phyloP scores from a whole-genome alignment of 2,797 vertebrate species.

The Smutsia gigantea region DNA sequence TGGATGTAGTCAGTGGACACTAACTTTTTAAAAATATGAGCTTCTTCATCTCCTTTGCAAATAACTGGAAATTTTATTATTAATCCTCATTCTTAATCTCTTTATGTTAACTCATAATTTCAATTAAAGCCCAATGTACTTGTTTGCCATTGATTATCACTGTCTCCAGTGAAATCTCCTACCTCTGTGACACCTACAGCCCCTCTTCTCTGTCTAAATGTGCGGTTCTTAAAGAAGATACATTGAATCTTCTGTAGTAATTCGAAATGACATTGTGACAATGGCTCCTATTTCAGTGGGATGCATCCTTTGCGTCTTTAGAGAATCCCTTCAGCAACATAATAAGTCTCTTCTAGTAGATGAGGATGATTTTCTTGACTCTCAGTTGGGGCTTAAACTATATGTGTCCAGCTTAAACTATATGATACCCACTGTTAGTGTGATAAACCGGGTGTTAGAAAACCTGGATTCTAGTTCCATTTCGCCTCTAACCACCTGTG shows the following conservation, averaged over 20 bases:
- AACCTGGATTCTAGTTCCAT: background rate
- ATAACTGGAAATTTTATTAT: background rate
- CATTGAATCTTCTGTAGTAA: background rate
- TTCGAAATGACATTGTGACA: background rate
- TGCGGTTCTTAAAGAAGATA: background rate
- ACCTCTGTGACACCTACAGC: background rate
- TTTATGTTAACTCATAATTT: background rate
- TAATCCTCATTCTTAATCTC: background rate
- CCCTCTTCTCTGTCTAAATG: background rate
- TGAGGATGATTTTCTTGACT: background rate
- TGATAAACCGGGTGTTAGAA: background rate
- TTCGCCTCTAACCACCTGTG: background rate
- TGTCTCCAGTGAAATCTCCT: background rate
- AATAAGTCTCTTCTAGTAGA: background rate
- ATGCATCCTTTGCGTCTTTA: background rate
- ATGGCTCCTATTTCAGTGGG: background rate
- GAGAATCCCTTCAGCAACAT: background rate
- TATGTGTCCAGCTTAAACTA: background rate
- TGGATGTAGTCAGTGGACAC: background rate
- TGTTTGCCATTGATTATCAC: background rate
- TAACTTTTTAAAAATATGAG: background rate
- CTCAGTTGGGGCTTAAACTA: background rate
- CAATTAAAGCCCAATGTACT: background rate
- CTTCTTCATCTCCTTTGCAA: background rate
- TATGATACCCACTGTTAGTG: accelerated